Conservation (phyloP, 2,888 invertebrate genomes). For the Zhuqinia jingwanae region DNA sequence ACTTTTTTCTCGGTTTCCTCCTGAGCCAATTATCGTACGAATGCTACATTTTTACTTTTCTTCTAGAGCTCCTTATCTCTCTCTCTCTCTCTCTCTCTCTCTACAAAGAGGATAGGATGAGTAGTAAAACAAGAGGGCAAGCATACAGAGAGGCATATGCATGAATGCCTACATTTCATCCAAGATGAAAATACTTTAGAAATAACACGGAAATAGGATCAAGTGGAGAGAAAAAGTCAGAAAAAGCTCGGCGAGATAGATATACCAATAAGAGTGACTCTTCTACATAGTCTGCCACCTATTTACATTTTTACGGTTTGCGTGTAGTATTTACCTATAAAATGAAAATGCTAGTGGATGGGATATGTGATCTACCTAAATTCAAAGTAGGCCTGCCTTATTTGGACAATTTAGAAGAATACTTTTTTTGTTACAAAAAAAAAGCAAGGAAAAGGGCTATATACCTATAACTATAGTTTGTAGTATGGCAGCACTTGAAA, state of each 20-base stretch:
- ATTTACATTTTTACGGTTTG: constrained; percentile 53
- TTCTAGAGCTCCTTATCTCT: constrained; percentile 1
- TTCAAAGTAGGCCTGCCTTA: not conserved
- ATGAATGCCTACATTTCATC: constrained; percentile 36
- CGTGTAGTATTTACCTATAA: constrained; percentile 53
- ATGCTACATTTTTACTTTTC: constrained; percentile 39
- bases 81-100: no score
- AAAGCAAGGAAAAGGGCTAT: not conserved
- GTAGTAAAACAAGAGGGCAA: constrained; percentile 37
- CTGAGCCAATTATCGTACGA: constrained; percentile 67
- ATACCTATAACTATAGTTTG: no score
- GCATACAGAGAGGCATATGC: not conserved
- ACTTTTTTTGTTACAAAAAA: not conserved
- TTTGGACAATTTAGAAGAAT: not conserved
- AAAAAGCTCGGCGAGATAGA: constrained; percentile 16
- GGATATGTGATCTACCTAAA: constrained; percentile 10
- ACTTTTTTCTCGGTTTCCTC: constrained; percentile 13
- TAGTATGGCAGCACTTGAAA: constrained; percentile 22
- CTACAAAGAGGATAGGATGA: constrained; percentile 4
- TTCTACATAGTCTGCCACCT: not conserved
- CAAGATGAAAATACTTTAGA: constrained; percentile 60
- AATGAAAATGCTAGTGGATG: constrained; percentile 9
- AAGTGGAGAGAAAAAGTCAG: constrained; percentile 17
- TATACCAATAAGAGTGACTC: not conserved
- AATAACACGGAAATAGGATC: constrained; percentile 54